Conservation (phyloP, 2,113 vertebrate genomes). For the Gadus macrocephalus region DNA sequence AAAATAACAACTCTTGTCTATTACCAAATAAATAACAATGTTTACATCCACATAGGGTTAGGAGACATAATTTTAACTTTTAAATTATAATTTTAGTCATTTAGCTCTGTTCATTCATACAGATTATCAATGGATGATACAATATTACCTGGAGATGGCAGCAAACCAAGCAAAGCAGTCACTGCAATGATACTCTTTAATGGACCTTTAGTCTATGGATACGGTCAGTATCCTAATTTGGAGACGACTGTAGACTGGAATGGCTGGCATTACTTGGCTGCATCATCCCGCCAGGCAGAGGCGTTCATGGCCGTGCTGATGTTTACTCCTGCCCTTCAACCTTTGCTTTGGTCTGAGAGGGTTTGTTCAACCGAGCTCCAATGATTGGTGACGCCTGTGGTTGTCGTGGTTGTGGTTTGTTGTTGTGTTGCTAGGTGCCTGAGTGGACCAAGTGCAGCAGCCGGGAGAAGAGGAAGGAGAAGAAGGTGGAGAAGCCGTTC, state of each 20-base stretch:
- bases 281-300: constrained; percentile 49
- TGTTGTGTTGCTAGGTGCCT: constrained; percentile 78
- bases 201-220: no score
- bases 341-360: constrained; percentile 36
- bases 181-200: no score
- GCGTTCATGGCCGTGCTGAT: constrained; percentile 66
- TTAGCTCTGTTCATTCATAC: no score
- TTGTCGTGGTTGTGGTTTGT: not conserved
- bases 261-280: constrained; percentile 54
- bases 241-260: constrained; percentile 31
- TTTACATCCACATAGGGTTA: no score
- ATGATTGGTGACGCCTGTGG: constrained; percentile 5
- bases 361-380: not conserved
- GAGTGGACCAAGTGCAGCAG: constrained; percentile 98
- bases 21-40: no score
- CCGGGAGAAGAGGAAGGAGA: constrained; percentile 95
- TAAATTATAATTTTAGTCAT: no score
- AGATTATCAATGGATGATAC: no score
- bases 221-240: no score
- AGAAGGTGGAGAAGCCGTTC: constrained; percentile 95
- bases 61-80: no score
- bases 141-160: no score
- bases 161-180: no score
- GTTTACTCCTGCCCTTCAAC: constrained; percentile 28
- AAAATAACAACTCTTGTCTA: no score